phyloP scores from a whole-genome alignment of 2,888 invertebrate species.

The Dinocampus coccinellae region DNA sequence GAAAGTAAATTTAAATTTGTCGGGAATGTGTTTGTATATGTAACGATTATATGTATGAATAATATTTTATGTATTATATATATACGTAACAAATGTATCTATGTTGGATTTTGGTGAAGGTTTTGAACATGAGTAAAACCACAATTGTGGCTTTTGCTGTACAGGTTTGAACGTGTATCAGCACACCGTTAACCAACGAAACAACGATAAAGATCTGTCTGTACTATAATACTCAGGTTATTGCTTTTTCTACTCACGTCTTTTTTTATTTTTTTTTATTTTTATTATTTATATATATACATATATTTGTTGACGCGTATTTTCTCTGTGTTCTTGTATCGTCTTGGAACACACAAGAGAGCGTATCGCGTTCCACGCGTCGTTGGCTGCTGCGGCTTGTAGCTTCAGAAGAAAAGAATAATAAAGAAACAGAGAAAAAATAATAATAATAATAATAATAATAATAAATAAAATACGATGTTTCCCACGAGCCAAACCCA shows the following conservation, averaged over 20 bases:
- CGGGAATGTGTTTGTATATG: too few species aligned
- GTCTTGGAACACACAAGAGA: slow-evolving; percentile 21
- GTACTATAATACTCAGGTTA: slow-evolving; percentile 31
- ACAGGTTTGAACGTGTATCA: not conserved
- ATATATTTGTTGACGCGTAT: slow-evolving; percentile 4
- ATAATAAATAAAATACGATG: slow-evolving; percentile 37
- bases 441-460: not conserved
- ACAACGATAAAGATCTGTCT: slow-evolving; percentile 22
- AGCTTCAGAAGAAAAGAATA: not conserved
- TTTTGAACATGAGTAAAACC: slow-evolving; percentile 20
- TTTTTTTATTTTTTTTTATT: slow-evolving; percentile 8
- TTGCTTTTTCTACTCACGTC: slow-evolving; percentile 26
- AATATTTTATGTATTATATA: not conserved
- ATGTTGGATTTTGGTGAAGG: slow-evolving; percentile 4
- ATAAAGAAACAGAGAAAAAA: not conserved
- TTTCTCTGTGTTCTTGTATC: slow-evolving; percentile 7
- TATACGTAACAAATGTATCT: not conserved
- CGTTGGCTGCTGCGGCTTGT: slow-evolving; percentile 4
- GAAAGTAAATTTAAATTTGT: too few species aligned
- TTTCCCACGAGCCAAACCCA: slow-evolving; percentile 47
- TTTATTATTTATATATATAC: not conserved
- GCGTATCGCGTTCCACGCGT: slow-evolving; percentile 44
- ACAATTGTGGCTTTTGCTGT: not conserved
- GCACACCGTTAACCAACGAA: slow-evolving; percentile 30
- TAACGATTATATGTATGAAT: too few species aligned